These are phyloP conservation scores for Cataglyphis cursor DNA, from an alignment of 2,888 invertebrate genomes.

Conservation along the genomic window DNA sequence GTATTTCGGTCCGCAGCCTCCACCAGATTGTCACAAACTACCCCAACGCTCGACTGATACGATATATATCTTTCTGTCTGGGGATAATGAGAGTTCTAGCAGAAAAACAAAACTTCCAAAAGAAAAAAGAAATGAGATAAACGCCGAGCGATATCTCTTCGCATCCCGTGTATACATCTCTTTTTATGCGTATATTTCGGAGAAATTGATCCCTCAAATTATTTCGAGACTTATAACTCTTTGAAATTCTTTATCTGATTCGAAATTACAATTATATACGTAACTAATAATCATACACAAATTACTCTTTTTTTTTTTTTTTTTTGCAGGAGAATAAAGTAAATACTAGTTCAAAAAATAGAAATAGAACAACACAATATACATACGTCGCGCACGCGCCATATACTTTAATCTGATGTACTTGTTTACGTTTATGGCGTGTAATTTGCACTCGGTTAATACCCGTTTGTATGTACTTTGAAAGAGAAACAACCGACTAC, in stretches of 20 bases:
- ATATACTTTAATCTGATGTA: not conserved
- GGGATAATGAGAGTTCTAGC: not conserved
- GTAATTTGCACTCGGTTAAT: not conserved
- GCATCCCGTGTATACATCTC: not conserved
- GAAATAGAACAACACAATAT: not conserved
- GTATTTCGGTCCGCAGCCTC: constrained; percentile 83
- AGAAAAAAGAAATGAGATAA: not conserved
- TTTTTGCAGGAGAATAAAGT: not conserved
- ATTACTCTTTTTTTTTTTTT: not conserved
- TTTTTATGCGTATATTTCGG: too few relatives aligned
- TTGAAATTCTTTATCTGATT: not conserved
- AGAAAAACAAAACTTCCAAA: too few relatives aligned
- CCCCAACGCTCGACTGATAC: constrained; percentile 66
- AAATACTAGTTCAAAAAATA: not conserved
- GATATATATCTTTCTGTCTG: constrained; percentile 42
- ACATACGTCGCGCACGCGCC: not conserved
- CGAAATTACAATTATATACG: not conserved
- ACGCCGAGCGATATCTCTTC: not conserved
- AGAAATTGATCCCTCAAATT: not conserved
- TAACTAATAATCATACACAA: not conserved
- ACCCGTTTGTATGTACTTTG: not conserved
- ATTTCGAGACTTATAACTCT: not conserved
- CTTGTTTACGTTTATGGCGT: not conserved
- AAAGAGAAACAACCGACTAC: not conserved
- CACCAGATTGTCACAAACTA: constrained; percentile 73